Evolutionary conservation across 2,797 vertebrate genomes (phyloP).

Genomic region (Spinibarbus caldwelli): DNA sequence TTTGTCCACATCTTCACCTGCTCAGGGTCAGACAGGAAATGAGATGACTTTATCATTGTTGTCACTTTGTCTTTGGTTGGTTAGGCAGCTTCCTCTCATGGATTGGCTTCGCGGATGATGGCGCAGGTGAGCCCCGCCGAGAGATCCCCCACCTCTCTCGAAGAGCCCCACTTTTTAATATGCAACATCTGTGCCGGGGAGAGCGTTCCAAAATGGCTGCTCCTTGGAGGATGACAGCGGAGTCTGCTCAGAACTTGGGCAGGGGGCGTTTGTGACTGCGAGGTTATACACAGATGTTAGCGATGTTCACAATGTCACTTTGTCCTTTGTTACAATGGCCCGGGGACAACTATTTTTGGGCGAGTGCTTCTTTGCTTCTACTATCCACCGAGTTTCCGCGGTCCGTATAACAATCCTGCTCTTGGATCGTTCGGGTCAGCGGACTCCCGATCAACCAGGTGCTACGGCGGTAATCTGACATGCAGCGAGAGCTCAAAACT

Average conservation of each 20-base stretch:
- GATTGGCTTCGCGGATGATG: slow-evolving; percentile 85
- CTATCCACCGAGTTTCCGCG: slow-evolving; percentile 68
- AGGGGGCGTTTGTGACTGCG: slow-evolving; percentile 79
- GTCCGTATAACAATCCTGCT: slow-evolving; percentile 69
- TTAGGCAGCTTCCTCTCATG: slow-evolving; percentile 80
- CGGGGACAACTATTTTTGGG: slow-evolving; percentile 80
- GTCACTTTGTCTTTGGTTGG: slow-evolving; percentile 86
- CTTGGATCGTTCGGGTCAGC: slow-evolving; percentile 61
- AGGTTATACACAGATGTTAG: slow-evolving; percentile 86
- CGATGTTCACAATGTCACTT: slow-evolving; percentile 83
- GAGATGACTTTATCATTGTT: slow-evolving; percentile 84
- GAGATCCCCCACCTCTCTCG: slow-evolving; percentile 73
- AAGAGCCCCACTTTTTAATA: slow-evolving; percentile 85
- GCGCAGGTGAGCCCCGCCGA: slow-evolving; percentile 83
- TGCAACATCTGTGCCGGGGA: slow-evolving; percentile 87
- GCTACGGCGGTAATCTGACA: slow-evolving; percentile 59
- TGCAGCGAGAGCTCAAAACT: slow-evolving; percentile 38
- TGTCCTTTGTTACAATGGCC: slow-evolving; percentile 79
- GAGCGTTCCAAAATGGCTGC: slow-evolving; percentile 86
- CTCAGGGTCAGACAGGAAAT: slow-evolving; percentile 74
- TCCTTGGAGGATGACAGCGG: slow-evolving; percentile 84
- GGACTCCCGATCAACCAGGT: slow-evolving; percentile 66
- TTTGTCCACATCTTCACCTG: slow-evolving; percentile 71
- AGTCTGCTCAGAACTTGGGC: slow-evolving; percentile 82
- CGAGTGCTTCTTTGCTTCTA: slow-evolving; percentile 73